Evolutionary conservation across 1,140 invertebrate genomes (phyloP).

Genomic region (Drosophila burlai): DNA sequence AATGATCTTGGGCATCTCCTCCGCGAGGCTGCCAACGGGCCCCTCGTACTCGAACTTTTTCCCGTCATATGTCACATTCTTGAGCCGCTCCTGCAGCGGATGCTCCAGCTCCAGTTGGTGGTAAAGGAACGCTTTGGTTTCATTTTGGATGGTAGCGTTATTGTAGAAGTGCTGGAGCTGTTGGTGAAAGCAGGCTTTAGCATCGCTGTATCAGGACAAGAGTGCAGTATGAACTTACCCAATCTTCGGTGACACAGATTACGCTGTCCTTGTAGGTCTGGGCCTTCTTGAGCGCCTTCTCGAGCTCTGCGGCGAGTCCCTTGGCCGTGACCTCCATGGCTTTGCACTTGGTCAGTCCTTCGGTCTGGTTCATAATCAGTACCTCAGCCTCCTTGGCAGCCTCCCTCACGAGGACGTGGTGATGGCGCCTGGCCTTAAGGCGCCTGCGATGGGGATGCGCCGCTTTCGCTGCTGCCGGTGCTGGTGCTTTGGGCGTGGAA

Average conservation of each 20-base stretch:
- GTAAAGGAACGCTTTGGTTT: accelerated
- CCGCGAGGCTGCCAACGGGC: background rate
- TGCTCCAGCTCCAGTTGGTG: constrained; percentile 19
- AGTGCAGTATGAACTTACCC: constrained; percentile 20
- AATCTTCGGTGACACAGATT: constrained; percentile 26
- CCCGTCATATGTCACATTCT: background rate
- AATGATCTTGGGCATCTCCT: constrained; percentile 37
- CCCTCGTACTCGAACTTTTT: background rate
- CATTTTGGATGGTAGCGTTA: background rate
- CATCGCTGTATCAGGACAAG: background rate
- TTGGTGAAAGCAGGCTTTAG: background rate
- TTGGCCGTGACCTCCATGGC: background rate
- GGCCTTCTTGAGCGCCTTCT: background rate
- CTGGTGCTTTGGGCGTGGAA: constrained; percentile 1
- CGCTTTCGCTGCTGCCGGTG: no score
- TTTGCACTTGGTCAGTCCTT: background rate
- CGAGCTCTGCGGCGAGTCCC: background rate
- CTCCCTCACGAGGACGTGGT: background rate
- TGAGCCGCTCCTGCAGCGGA: constrained; percentile 24
- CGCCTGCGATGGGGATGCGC: background rate
- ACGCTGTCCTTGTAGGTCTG: constrained; percentile 4
- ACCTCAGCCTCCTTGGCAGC: background rate
- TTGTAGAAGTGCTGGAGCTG: constrained; percentile 1
- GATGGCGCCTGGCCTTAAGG: background rate
- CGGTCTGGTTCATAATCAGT: background rate